Conservation (phyloP, 1,140 invertebrate species). For the Neoseiulus cucumeris region DNA sequence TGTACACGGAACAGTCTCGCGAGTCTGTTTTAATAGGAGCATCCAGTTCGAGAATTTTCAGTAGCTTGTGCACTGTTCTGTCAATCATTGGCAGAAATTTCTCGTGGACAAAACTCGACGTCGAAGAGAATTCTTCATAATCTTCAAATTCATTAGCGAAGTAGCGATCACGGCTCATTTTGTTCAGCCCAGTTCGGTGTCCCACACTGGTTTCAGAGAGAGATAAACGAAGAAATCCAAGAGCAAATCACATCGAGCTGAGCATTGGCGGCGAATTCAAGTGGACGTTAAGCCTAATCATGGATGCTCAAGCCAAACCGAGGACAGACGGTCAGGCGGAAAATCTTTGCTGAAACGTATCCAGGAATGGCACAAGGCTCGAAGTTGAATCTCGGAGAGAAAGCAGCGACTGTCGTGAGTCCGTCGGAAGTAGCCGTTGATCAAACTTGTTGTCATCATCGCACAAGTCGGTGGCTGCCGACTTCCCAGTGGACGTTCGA, state of each 20-base stretch:
- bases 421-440: too few species aligned
- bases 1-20: slow-evolving; percentile 32
- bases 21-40: slow-evolving; percentile 13
- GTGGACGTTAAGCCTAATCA: too few species aligned
- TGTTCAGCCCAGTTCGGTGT: background rate
- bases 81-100: background rate
- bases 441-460: background rate
- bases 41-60: background rate
- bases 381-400: background rate
- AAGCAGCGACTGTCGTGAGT: background rate
- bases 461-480: background rate
- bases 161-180: background rate
- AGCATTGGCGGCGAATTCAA: too few species aligned
- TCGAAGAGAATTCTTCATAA: background rate
- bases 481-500: background rate
- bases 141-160: background rate
- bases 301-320: too few species aligned
- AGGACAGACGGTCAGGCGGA: too few species aligned
- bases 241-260: background rate
- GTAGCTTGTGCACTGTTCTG: background rate
- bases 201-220: background rate
- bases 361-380: too few species aligned
- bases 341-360: too few species aligned
- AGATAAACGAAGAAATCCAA: background rate
- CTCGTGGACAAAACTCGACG: background rate